These are phyloP conservation scores for Physella acuta DNA, from an alignment of 1,140 invertebrate genomes.

Conservation along the genomic window DNA sequence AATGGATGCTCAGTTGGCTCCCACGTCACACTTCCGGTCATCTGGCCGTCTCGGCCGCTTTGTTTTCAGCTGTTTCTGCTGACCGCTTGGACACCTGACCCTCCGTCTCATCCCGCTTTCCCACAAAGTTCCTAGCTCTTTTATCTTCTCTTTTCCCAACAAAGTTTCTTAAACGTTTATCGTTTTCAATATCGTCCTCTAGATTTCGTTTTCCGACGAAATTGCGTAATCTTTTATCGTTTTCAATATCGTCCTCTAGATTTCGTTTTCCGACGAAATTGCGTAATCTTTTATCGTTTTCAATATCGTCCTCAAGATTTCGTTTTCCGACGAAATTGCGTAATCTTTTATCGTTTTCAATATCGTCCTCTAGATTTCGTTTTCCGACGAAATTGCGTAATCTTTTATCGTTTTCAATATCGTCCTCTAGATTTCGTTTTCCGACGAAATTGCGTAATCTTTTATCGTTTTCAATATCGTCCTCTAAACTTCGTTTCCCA, in stretches of 20 bases:
- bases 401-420: not conserved
- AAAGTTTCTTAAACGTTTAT: not conserved
- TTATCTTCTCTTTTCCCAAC: slow-evolving; percentile 9
- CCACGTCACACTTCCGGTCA: too few species aligned
- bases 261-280: not conserved
- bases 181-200: not conserved
- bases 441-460: not conserved
- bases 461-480: not conserved
- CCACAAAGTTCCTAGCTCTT: not conserved
- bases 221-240: not conserved
- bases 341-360: not conserved
- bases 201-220: not conserved
- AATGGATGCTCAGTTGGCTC: too few species aligned
- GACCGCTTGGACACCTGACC: too few species aligned
- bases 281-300: not conserved
- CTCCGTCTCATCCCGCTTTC: not conserved
- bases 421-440: not conserved
- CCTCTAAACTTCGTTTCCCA: not conserved
- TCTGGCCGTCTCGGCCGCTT: too few species aligned
- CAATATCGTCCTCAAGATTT: not conserved
- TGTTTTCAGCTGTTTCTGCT: too few species aligned
- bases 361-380: not conserved
- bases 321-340: not conserved
- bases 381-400: not conserved
- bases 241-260: not conserved